Evolutionary conservation across 2,888 invertebrate species (phyloP).

Genomic region (Timema cristinae): DNA sequence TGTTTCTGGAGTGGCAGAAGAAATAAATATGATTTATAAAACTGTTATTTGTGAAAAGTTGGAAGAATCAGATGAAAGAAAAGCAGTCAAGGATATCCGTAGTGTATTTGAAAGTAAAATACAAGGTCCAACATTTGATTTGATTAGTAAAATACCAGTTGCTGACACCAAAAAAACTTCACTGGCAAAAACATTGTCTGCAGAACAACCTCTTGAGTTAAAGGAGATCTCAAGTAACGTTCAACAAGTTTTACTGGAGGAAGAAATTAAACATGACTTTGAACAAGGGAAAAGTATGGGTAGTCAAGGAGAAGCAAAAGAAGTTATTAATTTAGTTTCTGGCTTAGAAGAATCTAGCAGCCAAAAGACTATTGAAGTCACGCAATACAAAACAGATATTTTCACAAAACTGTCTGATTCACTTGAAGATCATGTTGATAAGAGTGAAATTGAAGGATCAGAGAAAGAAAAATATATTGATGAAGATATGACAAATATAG

Average conservation of each 20-base stretch:
- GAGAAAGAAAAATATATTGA: constrained; percentile 48
- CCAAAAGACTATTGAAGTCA: constrained; percentile 32
- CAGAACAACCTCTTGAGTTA: too few species aligned
- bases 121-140: background rate
- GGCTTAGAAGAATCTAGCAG: constrained; percentile 20
- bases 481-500: constrained; percentile 40
- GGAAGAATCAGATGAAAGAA: constrained; percentile 18
- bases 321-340: background rate
- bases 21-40: constrained; percentile 4
- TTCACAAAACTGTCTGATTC: constrained; percentile 46
- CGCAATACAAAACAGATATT: constrained; percentile 39
- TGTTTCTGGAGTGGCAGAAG: too few species aligned
- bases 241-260: too few species aligned
- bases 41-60: background rate
- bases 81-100: constrained; percentile 11
- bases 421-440: constrained; percentile 50
- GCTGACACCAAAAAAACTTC: background rate
- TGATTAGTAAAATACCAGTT: background rate
- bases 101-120: constrained; percentile 15
- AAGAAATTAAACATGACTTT: too few species aligned
- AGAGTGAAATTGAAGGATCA: constrained; percentile 49
- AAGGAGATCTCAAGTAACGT: too few species aligned
- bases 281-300: background rate
- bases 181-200: too few species aligned
- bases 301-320: constrained; percentile 12